These are phyloP conservation scores for Aphelenchoides besseyi DNA, from an alignment of 1,140 invertebrate genomes.

Conservation along the genomic window DNA sequence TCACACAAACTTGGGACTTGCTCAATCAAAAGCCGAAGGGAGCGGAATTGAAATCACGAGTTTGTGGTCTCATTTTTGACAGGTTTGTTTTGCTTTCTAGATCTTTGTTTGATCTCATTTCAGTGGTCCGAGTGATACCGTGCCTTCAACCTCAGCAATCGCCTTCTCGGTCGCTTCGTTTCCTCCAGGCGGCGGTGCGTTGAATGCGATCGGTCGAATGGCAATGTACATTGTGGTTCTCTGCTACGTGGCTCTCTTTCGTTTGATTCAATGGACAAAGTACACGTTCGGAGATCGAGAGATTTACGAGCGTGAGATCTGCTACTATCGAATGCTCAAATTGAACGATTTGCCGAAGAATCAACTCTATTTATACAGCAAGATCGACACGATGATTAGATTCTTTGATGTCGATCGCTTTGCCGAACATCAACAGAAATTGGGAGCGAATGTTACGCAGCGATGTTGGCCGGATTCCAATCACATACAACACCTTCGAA, in stretches of 20 bases:
- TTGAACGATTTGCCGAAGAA: neutral
- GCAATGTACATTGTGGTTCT: neutral
- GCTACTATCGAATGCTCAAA: neutral
- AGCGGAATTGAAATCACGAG: neutral
- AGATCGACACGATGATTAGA: neutral
- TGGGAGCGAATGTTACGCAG: neutral
- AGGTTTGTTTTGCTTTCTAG: neutral
- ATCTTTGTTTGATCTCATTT: neutral
- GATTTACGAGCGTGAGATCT: neutral
- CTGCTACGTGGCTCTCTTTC: neutral
- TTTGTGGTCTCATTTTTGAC: neutral
- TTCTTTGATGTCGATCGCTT: neutral
- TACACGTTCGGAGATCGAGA: neutral
- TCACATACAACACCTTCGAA: neutral
- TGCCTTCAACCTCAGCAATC: neutral
- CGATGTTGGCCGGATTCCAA: neutral
- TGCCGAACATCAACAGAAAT: neutral
- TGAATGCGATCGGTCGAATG: neutral
- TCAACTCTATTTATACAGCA: neutral
- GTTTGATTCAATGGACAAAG: neutral
- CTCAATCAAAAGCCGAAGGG: neutral
- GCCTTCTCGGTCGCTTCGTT: neutral
- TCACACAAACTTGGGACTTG: neutral
- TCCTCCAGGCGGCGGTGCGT: neutral
- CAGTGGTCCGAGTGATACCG: neutral